A percentile compares a stretch with the other conserved stretches of the same genome.
Evolutionary conservation across 1,140 invertebrate species (phyloP).

Genomic region (Epicauta chinensis): DNA sequence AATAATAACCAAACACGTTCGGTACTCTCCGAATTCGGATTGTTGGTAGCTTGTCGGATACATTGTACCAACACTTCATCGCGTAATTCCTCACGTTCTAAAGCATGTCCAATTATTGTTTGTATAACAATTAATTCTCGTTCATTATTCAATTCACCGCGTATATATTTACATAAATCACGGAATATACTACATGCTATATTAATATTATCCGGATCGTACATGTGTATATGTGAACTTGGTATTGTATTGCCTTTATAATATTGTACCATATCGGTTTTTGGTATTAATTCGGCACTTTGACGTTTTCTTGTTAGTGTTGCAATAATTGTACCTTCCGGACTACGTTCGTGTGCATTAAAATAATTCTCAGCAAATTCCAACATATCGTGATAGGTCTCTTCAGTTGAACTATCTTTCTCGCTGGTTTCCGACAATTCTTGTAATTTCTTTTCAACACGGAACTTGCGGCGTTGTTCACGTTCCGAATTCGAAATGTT

Average conservation of each 20-base stretch:
- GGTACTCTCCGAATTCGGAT: conserved; percentile 72
- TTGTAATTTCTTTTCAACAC: conserved; percentile 79
- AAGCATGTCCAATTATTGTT: conserved; percentile 74
- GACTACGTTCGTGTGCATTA: conserved; percentile 80
- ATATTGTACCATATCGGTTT: conserved; percentile 89
- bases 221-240: conserved; percentile 90
- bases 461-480: conserved; percentile 69
- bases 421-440: conserved; percentile 59
- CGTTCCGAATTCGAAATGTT: conserved; percentile 48
- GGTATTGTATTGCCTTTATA: conserved; percentile 83
- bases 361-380: conserved; percentile 93
- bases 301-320: conserved; percentile 79
- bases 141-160: conserved; percentile 77
- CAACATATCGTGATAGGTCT: conserved; percentile 72
- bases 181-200: conserved; percentile 87
- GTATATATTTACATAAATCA: conserved; percentile 80
- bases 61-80: conserved; percentile 88
- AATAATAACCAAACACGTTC: conserved; percentile 84
- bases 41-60: conserved; percentile 78
- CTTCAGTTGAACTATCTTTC: conserved; percentile 49
- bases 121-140: conserved; percentile 78
- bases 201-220: conserved; percentile 89
- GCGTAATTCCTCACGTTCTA: conserved; percentile 80
- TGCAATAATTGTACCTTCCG: conserved; percentile 83
- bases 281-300: conserved; percentile 71